Evolutionary conservation across 2,113 vertebrate genomes (phyloP), one percentile per base, ranked within the genome.

Genomic region (Myiagra hebetior): DNA sequence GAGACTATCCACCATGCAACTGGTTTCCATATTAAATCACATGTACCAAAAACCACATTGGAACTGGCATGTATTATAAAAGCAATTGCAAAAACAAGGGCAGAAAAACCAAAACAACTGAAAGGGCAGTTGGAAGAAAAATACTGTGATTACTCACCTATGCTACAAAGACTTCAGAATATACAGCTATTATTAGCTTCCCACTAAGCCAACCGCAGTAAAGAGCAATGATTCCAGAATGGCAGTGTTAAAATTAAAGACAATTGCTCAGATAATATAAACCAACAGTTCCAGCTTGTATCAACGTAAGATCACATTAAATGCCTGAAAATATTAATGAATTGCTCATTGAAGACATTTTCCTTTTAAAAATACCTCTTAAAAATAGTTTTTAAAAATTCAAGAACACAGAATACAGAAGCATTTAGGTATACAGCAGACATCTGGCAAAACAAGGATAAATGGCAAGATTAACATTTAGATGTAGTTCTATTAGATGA

Each of bases 391-490:
- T 47, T 50, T 12, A 3, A 47, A 52, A 31, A 64, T 46, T 9
- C 31, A 85, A 37, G 7, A 78, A n/a, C 30, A 72, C 4, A 64
- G 15, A 70, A 65, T 21, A 63, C 2, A 20, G 31, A 81, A 91
- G 41, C 47, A 75, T 46, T 91, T 60, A 86, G n/a, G 77, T 60
- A 93, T 53, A 63, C 28, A 85, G 73, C 33, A 91, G 65, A 83
- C 30, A 59, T 56, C 49, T 67, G 42, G 44, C 42, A 95, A 93
- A 91, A 56, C 57, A 94, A 59, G 65, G 56, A 91, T n/a, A 87
- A 93, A 93, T 19, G 15, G 27, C 35, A 88, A 28, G 10, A 87
- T 80, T 89, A 92, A 89, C 49, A 93, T 85, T 92, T 92, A 91
- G 41, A 81, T 69, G 60, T 53, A 84, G 76, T 59, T 94, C 70